Evolutionary conservation across 2,888 invertebrate genomes (phyloP), one percentile per base, ranked within the genome.

Genomic region (Amphimallon solstitiale): DNA sequence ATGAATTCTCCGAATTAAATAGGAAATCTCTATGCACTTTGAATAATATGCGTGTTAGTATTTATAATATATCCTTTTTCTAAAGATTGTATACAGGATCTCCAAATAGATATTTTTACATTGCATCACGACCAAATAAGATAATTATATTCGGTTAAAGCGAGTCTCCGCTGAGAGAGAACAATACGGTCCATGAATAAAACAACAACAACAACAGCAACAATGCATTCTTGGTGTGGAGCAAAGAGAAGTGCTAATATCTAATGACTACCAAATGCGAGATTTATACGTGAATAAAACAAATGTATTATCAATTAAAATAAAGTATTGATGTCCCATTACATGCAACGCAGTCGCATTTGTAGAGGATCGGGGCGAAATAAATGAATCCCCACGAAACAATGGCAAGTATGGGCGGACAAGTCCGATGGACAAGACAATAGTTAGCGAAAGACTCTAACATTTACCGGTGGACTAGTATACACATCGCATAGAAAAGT

Each of bases 351-450:
- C 65, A 71, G 71, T 70, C 67, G 70, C 65, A 69, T 73, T 72
- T 73, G 72, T 72, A 69, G 52, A 17, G 43, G 34, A 68, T 68
- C 63, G 63, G 68, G 67, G 67, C 68, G 71, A 71, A 73, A 74
- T 74, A 74, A 73, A 73, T 73, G 74, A 74, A 73, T 71, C 67
- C 67, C 64, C 66, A 66, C 65, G 68, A 70, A 70, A 74, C 73
- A 74, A 74, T 73, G 72, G 72, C 68, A 69, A 70, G 72, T 70
- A 74, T 74, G 74, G 74, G 73, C 73, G 74, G 74, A 73, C 74
- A 73, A 71, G 65, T 61, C 65, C 63, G 70, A 73, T 68, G 70
- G 73, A 74, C 73, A 74, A 72, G 74, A 74, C 74, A 74, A 74
- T 74, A 73, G 73, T 74, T 72, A 71, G 69, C 72, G 67, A 70